Conservation (phyloP, 2,888 invertebrate genomes). For the Oscheius sp. region DNA sequence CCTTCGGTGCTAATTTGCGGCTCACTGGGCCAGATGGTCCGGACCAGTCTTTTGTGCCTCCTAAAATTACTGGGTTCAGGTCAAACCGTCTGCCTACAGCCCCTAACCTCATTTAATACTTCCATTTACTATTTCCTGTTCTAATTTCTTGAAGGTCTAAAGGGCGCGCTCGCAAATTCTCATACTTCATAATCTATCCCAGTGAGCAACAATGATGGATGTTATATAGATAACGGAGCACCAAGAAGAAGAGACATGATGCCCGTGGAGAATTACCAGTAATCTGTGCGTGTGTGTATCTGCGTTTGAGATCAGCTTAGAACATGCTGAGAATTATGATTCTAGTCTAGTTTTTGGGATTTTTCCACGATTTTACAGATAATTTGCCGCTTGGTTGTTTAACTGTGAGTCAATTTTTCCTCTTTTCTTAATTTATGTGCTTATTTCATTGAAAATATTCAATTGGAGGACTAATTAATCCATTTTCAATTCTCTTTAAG, state of each 20-base stretch:
- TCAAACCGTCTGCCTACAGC: too few species aligned
- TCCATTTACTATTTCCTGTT: neutral
- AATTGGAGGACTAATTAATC: neutral
- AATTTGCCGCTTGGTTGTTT: neutral
- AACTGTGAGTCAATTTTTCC: neutral
- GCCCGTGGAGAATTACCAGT: slow-evolving; percentile 37
- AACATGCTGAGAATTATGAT: too few species aligned
- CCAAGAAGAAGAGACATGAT: slow-evolving; percentile 3
- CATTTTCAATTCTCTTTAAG: neutral
- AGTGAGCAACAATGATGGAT: slow-evolving; percentile 37
- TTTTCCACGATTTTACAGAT: neutral
- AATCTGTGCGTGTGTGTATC: slow-evolving; percentile 25
- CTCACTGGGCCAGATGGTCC: slow-evolving; percentile 22
- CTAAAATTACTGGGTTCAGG: neutral
- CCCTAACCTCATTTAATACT: too few species aligned
- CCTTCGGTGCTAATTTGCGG: slow-evolving; percentile 1
- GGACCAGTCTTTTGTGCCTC: slow-evolving; percentile 3
- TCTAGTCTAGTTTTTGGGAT: neutral
- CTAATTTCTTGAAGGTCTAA: neutral
- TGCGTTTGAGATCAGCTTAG: too few species aligned
- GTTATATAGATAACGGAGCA: slow-evolving; percentile 18
- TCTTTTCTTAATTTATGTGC: too few species aligned
- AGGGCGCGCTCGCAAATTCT: neutral
- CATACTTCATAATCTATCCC: slow-evolving; percentile 36
- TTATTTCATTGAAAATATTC: too few species aligned